phyloP scores from a whole-genome alignment of 2,888 invertebrate genomes.

The Synanthedon tipuliformis region DNA sequence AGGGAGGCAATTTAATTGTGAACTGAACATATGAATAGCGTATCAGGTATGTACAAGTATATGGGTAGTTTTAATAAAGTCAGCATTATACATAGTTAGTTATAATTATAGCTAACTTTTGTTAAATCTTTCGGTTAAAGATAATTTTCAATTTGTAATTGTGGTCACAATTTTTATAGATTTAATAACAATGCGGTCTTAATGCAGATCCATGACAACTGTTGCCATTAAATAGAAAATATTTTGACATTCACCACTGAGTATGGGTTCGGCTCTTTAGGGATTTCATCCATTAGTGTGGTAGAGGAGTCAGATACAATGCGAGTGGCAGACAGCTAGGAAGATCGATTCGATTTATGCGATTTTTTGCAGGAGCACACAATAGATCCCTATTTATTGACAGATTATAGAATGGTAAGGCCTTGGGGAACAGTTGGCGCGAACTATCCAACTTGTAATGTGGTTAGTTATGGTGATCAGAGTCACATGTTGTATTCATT shows the following conservation, averaged over 20 bases:
- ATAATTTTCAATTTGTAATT: neutral
- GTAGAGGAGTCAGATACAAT: conserved; percentile 33
- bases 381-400: conserved; percentile 60
- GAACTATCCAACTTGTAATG: conserved; percentile 51
- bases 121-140: no score
- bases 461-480: conserved; percentile 65
- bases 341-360: conserved; percentile 68
- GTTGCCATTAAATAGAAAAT: conserved; percentile 42
- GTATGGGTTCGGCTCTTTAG: conserved; percentile 55
- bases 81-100: no score
- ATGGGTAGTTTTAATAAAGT: no score
- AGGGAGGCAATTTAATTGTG: no score
- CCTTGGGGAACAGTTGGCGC: conserved; percentile 52
- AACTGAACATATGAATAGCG: no score
- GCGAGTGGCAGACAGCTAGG: conserved; percentile 50
- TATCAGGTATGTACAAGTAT: no score
- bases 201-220: neutral
- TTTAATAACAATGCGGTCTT: neutral
- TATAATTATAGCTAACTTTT: no score
- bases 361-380: conserved; percentile 54
- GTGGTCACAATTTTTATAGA: neutral
- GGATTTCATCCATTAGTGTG: conserved; percentile 42
- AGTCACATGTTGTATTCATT: conserved; percentile 57
- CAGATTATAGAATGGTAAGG: conserved; percentile 51
- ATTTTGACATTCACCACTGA: conserved; percentile 60